Percentiles rank a stretch among this genome's conserved stretches.
phyloP scores from a whole-genome alignment of 2,888 invertebrate species.

The Leucophenga montana region DNA sequence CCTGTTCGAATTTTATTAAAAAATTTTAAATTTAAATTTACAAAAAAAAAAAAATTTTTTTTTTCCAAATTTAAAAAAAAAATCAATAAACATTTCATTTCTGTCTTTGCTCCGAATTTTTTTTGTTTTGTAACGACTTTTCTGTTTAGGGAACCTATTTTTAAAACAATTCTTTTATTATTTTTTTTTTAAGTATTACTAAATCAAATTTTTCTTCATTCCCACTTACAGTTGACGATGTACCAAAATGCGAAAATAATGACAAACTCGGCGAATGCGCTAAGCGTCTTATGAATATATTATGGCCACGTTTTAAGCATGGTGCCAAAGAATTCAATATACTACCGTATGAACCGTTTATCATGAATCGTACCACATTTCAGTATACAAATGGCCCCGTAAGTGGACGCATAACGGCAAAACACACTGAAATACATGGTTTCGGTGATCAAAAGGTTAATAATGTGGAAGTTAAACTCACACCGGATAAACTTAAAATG shows the following conservation, averaged over 20 bases:
- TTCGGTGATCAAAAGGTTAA: slow-evolving; percentile 74
- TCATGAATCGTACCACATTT: slow-evolving; percentile 59
- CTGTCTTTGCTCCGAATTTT: too few relatives aligned
- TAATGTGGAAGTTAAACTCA: slow-evolving; percentile 74
- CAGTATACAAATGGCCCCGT: slow-evolving; percentile 61
- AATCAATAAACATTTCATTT: too few relatives aligned
- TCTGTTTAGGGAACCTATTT: too few relatives aligned
- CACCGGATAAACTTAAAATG: slow-evolving; percentile 67
- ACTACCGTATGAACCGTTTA: slow-evolving; percentile 69
- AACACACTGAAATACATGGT: slow-evolving; percentile 76
- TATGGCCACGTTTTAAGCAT: slow-evolving; percentile 69
- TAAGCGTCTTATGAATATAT: slow-evolving; percentile 74
- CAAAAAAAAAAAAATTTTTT: too few relatives aligned
- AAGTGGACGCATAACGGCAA: slow-evolving; percentile 68
- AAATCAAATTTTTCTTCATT: not conserved
- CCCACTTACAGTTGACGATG: slow-evolving; percentile 52
- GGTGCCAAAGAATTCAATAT: slow-evolving; percentile 68
- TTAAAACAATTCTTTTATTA: too few relatives aligned
- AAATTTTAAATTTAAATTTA: too few relatives aligned
- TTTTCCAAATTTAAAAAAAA: too few relatives aligned
- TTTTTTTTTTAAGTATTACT: not conserved
- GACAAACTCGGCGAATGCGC: slow-evolving; percentile 77
- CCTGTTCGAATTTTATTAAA: too few relatives aligned
- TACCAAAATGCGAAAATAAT: slow-evolving; percentile 76
- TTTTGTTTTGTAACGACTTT: too few relatives aligned